phyloP scores from a whole-genome alignment of 2,797 vertebrate genomes.

The Leptoclinus maculatus region DNA sequence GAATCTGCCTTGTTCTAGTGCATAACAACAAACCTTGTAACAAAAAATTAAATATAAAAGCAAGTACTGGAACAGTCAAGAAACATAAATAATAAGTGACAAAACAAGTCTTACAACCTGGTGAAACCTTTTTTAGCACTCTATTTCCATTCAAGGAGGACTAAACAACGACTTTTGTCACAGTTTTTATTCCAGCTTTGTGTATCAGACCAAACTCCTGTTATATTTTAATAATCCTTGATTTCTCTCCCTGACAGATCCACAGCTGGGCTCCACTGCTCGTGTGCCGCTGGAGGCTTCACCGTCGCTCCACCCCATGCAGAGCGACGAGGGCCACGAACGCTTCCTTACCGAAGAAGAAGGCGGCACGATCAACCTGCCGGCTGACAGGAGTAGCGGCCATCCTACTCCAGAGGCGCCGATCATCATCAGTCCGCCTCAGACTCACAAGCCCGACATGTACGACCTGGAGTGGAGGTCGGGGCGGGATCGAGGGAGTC shows the following conservation, averaged over 20 bases:
- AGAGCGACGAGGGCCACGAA: conserved; percentile 80
- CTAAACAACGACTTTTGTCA: too few species aligned
- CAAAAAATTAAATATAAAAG: not conserved
- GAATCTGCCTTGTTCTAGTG: not conserved
- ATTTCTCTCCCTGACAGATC: conserved; percentile 70
- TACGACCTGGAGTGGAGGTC: conserved; percentile 94
- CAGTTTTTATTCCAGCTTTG: not conserved
- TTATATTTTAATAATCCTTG: not conserved
- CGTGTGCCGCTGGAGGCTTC: conserved; percentile 47
- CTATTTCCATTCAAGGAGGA: too few species aligned
- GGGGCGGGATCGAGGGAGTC: conserved; percentile 89
- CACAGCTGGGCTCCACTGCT: conserved; percentile 60
- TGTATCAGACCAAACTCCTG: not conserved
- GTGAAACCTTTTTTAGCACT: too few species aligned
- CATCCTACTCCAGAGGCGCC: conserved; percentile 90
- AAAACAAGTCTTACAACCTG: not conserved
- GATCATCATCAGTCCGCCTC: conserved; percentile 94
- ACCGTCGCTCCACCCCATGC: conserved; percentile 76
- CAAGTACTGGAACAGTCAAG: not conserved
- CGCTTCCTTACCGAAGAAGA: conserved; percentile 60
- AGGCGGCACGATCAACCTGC: conserved; percentile 32
- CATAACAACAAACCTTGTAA: not conserved
- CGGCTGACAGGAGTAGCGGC: conserved; percentile 62
- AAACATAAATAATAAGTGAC: not conserved
- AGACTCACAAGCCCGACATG: conserved; percentile 90